phyloP scores from a whole-genome alignment of 2,888 invertebrate species.

The Frankliniella intonsa region DNA sequence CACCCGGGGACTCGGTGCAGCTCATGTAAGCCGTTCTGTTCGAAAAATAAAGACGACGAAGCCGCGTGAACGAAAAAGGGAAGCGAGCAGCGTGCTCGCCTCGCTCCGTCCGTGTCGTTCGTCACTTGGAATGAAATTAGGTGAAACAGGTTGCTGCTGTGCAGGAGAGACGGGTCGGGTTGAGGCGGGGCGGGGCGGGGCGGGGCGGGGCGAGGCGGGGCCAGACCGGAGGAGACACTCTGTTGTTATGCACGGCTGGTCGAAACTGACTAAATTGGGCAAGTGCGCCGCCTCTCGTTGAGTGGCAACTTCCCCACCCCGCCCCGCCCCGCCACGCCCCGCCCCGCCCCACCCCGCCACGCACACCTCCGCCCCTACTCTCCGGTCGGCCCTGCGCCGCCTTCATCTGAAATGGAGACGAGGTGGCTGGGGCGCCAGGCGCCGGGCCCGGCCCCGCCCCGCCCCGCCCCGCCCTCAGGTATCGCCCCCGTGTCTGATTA shows the following conservation, averaged over 20 bases:
- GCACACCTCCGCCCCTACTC: not conserved
- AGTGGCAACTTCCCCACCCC: not conserved
- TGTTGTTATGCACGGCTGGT: too few species aligned
- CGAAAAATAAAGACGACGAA: too few species aligned
- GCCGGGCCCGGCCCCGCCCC: too few species aligned
- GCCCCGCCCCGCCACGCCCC: not conserved
- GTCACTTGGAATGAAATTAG: too few species aligned
- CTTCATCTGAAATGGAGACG: slow-evolving; percentile 20
- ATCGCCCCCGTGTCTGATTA: not conserved
- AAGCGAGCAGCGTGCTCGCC: too few species aligned
- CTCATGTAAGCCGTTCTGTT: too few species aligned
- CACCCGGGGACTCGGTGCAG: not conserved
- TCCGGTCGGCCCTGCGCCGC: not conserved
- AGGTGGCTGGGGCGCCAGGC: not conserved
- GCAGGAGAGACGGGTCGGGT: not conserved
- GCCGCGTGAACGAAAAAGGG: too few species aligned
- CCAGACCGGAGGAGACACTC: too few species aligned
- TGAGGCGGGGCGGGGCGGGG: not conserved
- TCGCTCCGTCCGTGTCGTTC: too few species aligned
- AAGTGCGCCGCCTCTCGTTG: not conserved
- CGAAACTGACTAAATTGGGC: not conserved
- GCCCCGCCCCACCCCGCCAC: not conserved
- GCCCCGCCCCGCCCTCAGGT: not conserved
- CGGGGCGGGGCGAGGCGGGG: not conserved
- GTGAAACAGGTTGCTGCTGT: too few species aligned